phyloP scores from a whole-genome alignment of 1,140 invertebrate genomes.

The Paraescarpia echinospica region DNA sequence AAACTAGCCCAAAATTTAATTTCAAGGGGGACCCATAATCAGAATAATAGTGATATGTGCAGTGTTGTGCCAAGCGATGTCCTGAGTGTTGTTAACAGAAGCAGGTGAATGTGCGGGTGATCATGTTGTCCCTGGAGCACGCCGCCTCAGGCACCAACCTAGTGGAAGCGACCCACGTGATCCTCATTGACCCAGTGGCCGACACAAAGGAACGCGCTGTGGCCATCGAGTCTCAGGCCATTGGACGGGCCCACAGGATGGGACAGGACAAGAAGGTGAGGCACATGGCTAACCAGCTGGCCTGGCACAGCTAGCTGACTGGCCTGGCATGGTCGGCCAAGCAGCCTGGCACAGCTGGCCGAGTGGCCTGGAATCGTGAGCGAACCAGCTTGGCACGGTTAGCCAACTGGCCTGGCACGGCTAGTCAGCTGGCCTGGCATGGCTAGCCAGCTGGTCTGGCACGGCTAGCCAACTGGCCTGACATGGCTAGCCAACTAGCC shows the following conservation, averaged over 20 bases:
- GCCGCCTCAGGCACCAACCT: constrained; percentile 15
- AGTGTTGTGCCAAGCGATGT: neutral
- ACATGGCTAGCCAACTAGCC: neutral
- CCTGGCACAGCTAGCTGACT: neutral
- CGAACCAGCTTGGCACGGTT: neutral
- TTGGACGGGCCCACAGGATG: constrained; percentile 21
- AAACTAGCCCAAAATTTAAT: no score
- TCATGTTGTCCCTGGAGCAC: constrained; percentile 19
- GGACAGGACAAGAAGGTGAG: constrained; percentile 21
- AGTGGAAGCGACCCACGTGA: constrained; percentile 15
- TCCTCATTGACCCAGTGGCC: constrained; percentile 18
- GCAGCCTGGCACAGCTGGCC: neutral
- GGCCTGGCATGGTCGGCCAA: neutral
- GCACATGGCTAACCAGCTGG: neutral
- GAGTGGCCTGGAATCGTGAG: no score
- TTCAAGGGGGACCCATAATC: neutral
- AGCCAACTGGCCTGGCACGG: neutral
- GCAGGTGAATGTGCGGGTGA: constrained; percentile 17
- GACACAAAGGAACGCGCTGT: neutral
- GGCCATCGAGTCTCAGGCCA: constrained; percentile 12
- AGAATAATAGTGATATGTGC: neutral
- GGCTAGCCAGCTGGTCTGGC: neutral
- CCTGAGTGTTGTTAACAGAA: neutral
- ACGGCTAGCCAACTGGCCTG: neutral
- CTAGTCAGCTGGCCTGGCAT: neutral